These are phyloP conservation scores for Halcyon malimbica DNA, from an alignment of 2,113 vertebrate species.

Conservation along the genomic window DNA sequence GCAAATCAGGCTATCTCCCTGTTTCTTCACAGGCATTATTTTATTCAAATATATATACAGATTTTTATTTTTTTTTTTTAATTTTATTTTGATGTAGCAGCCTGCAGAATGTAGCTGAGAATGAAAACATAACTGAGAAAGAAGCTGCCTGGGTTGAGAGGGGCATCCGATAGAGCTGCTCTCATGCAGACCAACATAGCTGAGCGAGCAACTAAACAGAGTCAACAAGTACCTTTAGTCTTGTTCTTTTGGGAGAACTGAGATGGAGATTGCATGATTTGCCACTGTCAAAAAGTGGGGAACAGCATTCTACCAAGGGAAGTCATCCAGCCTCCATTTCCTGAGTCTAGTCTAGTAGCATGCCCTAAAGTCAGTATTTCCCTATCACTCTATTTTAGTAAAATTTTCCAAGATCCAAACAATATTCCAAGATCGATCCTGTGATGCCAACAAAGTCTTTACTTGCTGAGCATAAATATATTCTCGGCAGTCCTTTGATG, in stretches of 20 bases:
- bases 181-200: fast-evolving
- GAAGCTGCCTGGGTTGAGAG: neutral
- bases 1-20: neutral
- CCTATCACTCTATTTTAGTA: neutral
- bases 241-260: neutral
- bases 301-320: neutral
- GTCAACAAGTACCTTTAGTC: neutral
- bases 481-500: neutral
- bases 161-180: neutral
- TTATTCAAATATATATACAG: neutral
- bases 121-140: neutral
- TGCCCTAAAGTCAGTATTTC: neutral
- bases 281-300: neutral
- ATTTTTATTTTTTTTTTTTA: neutral
- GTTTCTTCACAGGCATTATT: neutral
- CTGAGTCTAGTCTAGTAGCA: neutral
- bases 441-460: neutral
- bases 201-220: neutral
- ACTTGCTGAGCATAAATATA: neutral
- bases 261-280: neutral
- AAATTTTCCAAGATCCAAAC: neutral
- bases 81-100: neutral
- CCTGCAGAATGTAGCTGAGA: neutral
- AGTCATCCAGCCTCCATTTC: neutral
- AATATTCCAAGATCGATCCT: neutral